These are phyloP conservation scores for Leguminivora glycinivorella DNA, from an alignment of 1,140 invertebrate genomes.

Conservation along the genomic window DNA sequence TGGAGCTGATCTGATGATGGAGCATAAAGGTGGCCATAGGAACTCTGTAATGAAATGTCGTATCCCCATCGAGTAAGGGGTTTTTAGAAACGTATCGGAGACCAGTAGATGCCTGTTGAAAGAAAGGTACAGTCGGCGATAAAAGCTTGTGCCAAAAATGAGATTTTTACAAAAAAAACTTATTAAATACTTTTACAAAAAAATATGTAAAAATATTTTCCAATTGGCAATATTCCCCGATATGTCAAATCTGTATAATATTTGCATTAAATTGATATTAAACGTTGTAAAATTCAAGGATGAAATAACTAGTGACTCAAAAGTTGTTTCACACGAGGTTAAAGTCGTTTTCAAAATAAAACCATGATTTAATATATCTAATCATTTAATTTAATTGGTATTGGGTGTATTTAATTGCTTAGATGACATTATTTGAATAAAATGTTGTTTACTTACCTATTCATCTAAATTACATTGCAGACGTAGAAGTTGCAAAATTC, in stretches of 20 bases:
- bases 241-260: not conserved
- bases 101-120: no score
- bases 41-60: no score
- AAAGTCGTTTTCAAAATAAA: not conserved
- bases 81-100: no score
- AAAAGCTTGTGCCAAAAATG: no score
- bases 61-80: no score
- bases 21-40: no score
- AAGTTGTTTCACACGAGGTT: not conserved
- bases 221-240: not conserved
- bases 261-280: not conserved
- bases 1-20: no score
- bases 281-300: not conserved
- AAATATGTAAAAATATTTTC: not conserved
- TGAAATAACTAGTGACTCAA: not conserved
- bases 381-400: constrained; percentile 4
- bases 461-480: not conserved
- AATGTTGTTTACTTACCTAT: not conserved
- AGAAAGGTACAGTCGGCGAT: no score
- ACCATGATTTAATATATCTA: not conserved
- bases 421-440: not conserved
- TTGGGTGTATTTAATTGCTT: not conserved
- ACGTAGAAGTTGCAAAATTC: not conserved
- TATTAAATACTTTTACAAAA: no score
- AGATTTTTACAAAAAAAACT: no score